These are phyloP conservation scores for Drosophila simulans DNA, from an alignment of 1,140 invertebrate genomes.

Conservation along the genomic window DNA sequence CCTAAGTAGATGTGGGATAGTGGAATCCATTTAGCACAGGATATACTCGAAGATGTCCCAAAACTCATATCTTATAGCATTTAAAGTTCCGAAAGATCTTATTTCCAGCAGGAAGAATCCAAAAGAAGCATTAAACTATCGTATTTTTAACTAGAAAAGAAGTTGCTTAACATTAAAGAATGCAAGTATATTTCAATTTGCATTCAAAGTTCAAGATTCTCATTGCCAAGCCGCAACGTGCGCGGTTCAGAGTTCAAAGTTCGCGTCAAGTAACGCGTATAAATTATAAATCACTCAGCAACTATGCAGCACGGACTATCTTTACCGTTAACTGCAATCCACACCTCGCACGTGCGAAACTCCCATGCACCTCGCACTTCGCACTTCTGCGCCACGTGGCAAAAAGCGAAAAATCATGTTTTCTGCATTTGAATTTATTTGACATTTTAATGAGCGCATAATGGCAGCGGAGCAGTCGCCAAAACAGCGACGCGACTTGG, in stretches of 20 bases:
- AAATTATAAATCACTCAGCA: slow-evolving; percentile 49
- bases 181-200: neutral
- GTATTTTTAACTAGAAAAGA: neutral
- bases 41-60: neutral
- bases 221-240: slow-evolving; percentile 21
- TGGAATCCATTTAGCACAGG: neutral
- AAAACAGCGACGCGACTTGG: slow-evolving; percentile 35
- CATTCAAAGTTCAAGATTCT: slow-evolving; percentile 4
- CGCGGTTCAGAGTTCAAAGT: slow-evolving; percentile 69
- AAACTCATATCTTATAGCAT: slow-evolving; percentile 5
- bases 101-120: neutral
- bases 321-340: slow-evolving; percentile 56
- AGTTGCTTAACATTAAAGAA: slow-evolving; percentile 8
- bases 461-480: slow-evolving; percentile 47
- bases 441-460: slow-evolving; percentile 82
- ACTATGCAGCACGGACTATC: slow-evolving; percentile 29
- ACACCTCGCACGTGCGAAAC: slow-evolving; percentile 20
- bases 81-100: neutral
- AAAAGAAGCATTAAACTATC: neutral
- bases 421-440: slow-evolving; percentile 78
- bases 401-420: slow-evolving; percentile 57
- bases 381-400: slow-evolving; percentile 7
- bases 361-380: neutral
- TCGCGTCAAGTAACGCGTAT: slow-evolving; percentile 37
- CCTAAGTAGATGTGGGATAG: neutral